phyloP scores from a whole-genome alignment of 2,113 vertebrate species.

The Danio rerio region DNA sequence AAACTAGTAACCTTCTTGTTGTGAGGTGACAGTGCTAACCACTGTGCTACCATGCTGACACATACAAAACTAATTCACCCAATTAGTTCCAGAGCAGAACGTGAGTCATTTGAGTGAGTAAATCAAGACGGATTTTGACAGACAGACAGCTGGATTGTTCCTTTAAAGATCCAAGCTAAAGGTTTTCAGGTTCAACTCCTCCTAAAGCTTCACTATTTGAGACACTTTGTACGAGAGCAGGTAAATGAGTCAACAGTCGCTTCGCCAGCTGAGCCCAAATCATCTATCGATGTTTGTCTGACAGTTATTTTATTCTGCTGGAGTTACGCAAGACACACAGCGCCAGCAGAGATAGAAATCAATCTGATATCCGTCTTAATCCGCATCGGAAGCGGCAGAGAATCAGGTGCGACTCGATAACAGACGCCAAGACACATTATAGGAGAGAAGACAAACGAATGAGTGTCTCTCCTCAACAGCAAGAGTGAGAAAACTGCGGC shows the following conservation, averaged over 20 bases:
- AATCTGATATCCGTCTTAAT: conserved; percentile 46
- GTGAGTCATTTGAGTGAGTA: not conserved
- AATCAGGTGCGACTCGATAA: not conserved
- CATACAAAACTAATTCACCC: not conserved
- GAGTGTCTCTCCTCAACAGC: conserved; percentile 20
- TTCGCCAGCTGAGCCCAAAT: not conserved
- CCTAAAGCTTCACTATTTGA: not conserved
- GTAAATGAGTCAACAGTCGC: not conserved
- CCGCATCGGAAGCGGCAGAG: conserved; percentile 24
- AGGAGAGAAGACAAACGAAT: conserved; percentile 31
- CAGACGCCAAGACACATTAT: conserved; percentile 26
- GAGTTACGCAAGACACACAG: conserved; percentile 6
- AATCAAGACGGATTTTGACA: not conserved
- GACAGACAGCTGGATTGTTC: not conserved
- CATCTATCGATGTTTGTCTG: conserved; percentile 25
- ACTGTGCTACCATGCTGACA: no score
- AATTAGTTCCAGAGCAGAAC: not conserved
- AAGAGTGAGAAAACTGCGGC: not conserved
- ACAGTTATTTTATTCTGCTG: conserved; percentile 10
- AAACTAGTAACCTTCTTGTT: no score
- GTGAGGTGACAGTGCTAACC: no score
- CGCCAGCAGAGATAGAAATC: conserved; percentile 37
- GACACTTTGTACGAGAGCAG: not conserved
- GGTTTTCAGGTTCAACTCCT: not conserved
- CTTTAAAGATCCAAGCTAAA: not conserved